phyloP scores from a whole-genome alignment of 2,797 vertebrate genomes.

The Gymnopithys bicolor region DNA sequence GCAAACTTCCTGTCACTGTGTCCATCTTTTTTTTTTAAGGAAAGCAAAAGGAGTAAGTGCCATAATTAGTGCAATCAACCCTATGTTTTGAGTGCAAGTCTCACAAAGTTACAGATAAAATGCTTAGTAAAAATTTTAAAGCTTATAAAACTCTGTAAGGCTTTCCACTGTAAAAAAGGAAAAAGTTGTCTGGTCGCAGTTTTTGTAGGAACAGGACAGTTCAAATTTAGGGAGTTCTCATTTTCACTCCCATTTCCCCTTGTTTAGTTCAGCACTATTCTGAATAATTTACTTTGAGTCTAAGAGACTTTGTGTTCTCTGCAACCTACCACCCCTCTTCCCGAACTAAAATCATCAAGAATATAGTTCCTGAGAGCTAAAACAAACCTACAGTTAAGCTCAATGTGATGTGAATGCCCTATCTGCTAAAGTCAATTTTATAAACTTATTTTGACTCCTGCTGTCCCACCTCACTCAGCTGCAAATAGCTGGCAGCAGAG shows the following conservation, averaged over 20 bases:
- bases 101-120: neutral
- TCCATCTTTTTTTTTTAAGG: slow-evolving; percentile 77
- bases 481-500: neutral
- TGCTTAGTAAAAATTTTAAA: neutral
- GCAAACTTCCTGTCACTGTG: slow-evolving; percentile 61
- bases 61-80: neutral
- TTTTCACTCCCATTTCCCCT: slow-evolving; percentile 32
- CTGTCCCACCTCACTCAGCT: neutral
- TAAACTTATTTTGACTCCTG: neutral
- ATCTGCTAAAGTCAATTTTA: neutral
- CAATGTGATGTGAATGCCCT: neutral
- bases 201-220: neutral
- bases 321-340: neutral
- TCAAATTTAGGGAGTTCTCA: neutral
- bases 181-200: neutral
- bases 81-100: neutral
- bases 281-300: neutral
- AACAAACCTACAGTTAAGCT: neutral
- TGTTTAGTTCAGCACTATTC: neutral
- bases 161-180: neutral
- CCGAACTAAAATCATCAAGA: neutral
- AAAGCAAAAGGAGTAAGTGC: neutral
- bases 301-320: neutral
- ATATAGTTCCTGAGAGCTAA: neutral
- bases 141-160: neutral